A percentile compares a stretch with the other conserved stretches of the same genome.
Conservation (phyloP, 2,113 vertebrate genomes). For the Solea senegalensis region DNA sequence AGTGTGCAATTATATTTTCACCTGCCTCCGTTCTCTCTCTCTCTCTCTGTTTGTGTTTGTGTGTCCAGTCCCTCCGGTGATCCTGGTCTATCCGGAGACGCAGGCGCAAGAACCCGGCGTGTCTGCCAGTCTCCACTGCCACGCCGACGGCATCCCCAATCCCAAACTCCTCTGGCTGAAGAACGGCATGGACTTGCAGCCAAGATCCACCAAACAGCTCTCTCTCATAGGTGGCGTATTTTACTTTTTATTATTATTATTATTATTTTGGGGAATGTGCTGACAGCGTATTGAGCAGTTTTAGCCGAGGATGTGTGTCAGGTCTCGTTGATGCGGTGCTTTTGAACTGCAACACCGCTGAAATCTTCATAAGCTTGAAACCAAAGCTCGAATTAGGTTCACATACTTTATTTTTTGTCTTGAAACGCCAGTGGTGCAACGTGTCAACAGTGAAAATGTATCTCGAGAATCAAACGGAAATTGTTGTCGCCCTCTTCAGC, state of each 20-base stretch:
- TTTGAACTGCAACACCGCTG: constrained; percentile 3
- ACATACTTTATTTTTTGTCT: constrained; percentile 8
- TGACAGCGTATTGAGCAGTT: constrained; percentile 5
- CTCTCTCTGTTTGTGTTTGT: constrained; percentile 49
- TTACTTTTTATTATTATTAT: neutral
- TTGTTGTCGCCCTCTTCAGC: constrained; percentile 1
- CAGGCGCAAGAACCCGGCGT: constrained; percentile 96
- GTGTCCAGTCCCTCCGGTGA: constrained; percentile 92
- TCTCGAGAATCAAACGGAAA: constrained; percentile 9
- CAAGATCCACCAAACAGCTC: constrained; percentile 90
- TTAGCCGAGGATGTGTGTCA: constrained; percentile 7
- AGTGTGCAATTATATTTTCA: constrained; percentile 65
- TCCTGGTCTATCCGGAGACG: constrained; percentile 93
- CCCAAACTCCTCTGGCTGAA: constrained; percentile 95
- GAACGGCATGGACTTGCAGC: constrained; percentile 90
- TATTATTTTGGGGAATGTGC: constrained; percentile 9
- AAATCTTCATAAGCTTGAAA: neutral
- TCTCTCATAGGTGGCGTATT: constrained; percentile 86
- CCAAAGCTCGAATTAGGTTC: neutral
- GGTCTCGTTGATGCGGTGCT: neutral
- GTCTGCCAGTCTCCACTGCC: constrained; percentile 90
- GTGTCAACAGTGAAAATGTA: constrained; percentile 11
- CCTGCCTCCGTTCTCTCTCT: constrained; percentile 18
- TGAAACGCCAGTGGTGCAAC: neutral
- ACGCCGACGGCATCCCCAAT: constrained; percentile 93